A percentile compares a stretch with the other conserved stretches of the same genome.
These are phyloP conservation scores for Neolamprologus devosi DNA, from an alignment of 2,113 vertebrate genomes.

Conservation along the genomic window DNA sequence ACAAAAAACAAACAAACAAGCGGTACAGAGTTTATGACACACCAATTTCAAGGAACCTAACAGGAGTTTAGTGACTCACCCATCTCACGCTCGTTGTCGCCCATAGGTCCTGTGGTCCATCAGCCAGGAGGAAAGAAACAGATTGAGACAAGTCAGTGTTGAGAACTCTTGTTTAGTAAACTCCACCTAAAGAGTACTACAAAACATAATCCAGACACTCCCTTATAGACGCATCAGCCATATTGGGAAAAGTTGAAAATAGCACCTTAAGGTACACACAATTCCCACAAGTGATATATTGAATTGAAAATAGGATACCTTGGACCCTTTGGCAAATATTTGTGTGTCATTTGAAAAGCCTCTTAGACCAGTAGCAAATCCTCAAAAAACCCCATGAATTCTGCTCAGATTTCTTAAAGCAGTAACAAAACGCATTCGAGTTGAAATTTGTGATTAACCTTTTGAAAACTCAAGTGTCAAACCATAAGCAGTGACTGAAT, in stretches of 20 bases:
- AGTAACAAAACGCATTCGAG: constrained; percentile 16
- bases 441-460: constrained; percentile 43
- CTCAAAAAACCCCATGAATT: constrained; percentile 36
- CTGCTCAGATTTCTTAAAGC: constrained; percentile 30
- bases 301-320: constrained; percentile 52
- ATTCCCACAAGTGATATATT: constrained; percentile 45
- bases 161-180: background rate
- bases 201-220: constrained; percentile 44
- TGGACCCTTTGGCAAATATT: constrained; percentile 52
- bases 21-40: background rate
- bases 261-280: constrained; percentile 51
- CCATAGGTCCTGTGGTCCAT: constrained; percentile 82
- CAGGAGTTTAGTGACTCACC: constrained; percentile 64
- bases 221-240: constrained; percentile 18
- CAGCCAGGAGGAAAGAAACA: constrained; percentile 61
- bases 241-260: constrained; percentile 51
- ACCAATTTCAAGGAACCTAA: background rate
- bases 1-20: fast-evolving
- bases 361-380: constrained; percentile 57
- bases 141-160: constrained; percentile 38
- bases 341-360: constrained; percentile 54
- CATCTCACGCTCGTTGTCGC: constrained; percentile 85
- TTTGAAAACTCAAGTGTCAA: constrained; percentile 38
- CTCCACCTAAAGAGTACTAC: constrained; percentile 45
- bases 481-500: constrained; percentile 55